Evolutionary conservation across 1,140 invertebrate species (phyloP).

Genomic region (Triops cancriformis): DNA sequence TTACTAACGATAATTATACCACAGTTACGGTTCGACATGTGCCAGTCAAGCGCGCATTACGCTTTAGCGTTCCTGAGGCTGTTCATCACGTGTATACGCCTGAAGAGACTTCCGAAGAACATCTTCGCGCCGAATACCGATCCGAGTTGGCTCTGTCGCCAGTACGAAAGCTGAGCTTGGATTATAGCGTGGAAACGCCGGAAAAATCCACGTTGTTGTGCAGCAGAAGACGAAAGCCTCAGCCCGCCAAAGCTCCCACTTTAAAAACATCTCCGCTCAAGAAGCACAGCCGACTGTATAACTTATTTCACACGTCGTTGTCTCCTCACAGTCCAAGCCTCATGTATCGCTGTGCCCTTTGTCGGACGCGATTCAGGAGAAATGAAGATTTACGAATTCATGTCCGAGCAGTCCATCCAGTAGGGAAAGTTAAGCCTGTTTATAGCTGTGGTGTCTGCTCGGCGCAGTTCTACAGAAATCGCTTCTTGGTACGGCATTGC

Average conservation of each 20-base stretch:
- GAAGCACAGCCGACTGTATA: not conserved
- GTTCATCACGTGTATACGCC: not conserved
- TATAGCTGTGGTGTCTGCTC: not conserved
- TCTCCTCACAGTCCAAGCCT: not conserved
- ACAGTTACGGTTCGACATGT: not conserved
- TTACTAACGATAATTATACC: not conserved
- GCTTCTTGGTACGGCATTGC: not conserved
- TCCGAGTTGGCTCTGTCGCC: not conserved
- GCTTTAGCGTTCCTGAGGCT: not conserved
- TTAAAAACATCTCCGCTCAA: not conserved
- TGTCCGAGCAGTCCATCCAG: not conserved
- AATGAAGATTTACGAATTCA: not conserved
- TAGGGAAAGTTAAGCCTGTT: not conserved
- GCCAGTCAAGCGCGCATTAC: not conserved
- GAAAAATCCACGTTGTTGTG: not conserved
- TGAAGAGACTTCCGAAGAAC: not conserved
- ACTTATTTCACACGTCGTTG: constrained; percentile 5
- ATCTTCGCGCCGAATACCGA: not conserved
- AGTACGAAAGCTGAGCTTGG: not conserved
- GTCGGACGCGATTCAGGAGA: not conserved
- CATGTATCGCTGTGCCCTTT: not conserved
- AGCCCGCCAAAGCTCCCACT: not conserved
- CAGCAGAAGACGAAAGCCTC: not conserved
- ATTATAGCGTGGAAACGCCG: not conserved
- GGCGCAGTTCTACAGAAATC: not conserved